Percentiles rank a stretch among this genome's conserved stretches.
Evolutionary conservation across 2,113 vertebrate species (phyloP).

Genomic region (Cochlearius cochlearius): DNA sequence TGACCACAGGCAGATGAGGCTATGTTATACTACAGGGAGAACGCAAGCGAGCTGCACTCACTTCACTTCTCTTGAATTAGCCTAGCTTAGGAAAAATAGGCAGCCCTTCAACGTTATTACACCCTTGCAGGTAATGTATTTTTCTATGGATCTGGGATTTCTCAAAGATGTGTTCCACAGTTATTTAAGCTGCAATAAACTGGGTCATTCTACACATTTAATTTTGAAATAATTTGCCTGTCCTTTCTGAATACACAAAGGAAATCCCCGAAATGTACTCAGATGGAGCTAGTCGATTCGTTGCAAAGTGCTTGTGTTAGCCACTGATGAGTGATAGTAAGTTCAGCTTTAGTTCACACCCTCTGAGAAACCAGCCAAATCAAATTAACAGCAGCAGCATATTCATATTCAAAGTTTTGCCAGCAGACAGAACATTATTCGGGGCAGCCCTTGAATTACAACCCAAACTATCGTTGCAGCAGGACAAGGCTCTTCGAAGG

Average conservation of each 20-base stretch:
- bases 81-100: not conserved
- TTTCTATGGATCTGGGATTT: conserved; percentile 37
- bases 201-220: conserved; percentile 40
- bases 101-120: conserved; percentile 17
- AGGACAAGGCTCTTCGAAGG: not conserved
- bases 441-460: not conserved
- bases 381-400: conserved; percentile 7
- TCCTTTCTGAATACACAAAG: conserved; percentile 51
- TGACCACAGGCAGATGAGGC: not conserved
- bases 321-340: conserved; percentile 27
- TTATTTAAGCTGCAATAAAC: conserved; percentile 53
- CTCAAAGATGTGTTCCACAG: conserved; percentile 7
- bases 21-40: not conserved
- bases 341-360: conserved; percentile 34
- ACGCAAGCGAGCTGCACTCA: not conserved
- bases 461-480: not conserved
- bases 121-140: conserved; percentile 21
- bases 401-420: not conserved
- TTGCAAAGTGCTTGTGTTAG: not conserved
- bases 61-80: not conserved
- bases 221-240: conserved; percentile 58
- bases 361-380: conserved; percentile 15
- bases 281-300: not conserved
- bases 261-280: conserved; percentile 20
- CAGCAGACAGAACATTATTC: not conserved